A percentile compares a stretch with the other conserved stretches of the same genome.
These are phyloP conservation scores for Lasioglossum malachurum DNA, from an alignment of 2,888 invertebrate species.

Conservation along the genomic window DNA sequence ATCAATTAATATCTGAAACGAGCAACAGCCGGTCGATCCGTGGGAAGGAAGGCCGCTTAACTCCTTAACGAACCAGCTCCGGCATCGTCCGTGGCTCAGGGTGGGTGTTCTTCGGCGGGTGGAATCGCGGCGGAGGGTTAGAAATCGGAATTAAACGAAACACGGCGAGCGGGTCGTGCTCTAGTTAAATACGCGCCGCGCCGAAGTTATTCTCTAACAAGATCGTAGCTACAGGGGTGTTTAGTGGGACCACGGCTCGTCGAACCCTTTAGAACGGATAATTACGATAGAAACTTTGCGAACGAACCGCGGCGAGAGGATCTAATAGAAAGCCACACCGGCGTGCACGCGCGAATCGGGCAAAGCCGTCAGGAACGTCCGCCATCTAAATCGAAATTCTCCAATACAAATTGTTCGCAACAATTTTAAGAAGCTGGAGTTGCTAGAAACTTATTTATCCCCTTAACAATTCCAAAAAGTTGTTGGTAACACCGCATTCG, in stretches of 20 bases:
- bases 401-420: neutral
- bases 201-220: slow-evolving; percentile 58
- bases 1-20: slow-evolving; percentile 12
- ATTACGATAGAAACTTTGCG: slow-evolving; percentile 72
- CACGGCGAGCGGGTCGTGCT: slow-evolving; percentile 18
- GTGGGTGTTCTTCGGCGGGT: neutral
- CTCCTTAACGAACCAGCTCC: slow-evolving; percentile 14
- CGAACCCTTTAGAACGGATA: slow-evolving; percentile 70
- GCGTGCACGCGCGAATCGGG: neutral
- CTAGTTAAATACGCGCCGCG: slow-evolving; percentile 54
- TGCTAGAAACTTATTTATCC: neutral
- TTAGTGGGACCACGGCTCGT: slow-evolving; percentile 65
- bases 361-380: slow-evolving; percentile 31
- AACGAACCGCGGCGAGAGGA: slow-evolving; percentile 57
- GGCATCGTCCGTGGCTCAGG: neutral
- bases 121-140: neutral
- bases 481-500: too few species aligned
- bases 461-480: too few species aligned
- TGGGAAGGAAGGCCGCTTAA: slow-evolving; percentile 1
- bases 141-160: slow-evolving; percentile 53
- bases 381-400: slow-evolving; percentile 1
- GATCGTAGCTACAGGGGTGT: slow-evolving; percentile 59
- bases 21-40: neutral
- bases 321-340: slow-evolving; percentile 44
- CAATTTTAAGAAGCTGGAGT: neutral